phyloP scores from a whole-genome alignment of 1,140 invertebrate species.

The Pachyrhynchus sulphureomaculatus region DNA sequence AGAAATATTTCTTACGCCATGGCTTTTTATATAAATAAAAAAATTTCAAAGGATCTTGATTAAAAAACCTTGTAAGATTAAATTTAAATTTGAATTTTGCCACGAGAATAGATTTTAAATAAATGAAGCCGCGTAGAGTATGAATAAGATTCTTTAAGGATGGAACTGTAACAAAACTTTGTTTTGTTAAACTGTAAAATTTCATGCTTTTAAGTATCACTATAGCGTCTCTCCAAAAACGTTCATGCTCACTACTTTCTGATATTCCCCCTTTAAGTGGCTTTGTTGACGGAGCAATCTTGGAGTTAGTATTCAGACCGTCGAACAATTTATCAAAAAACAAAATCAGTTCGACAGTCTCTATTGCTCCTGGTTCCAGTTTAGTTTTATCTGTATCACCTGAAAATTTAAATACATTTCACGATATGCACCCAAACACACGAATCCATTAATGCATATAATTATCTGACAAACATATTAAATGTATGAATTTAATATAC shows the following conservation, averaged over 20 bases:
- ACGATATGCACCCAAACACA: constrained; percentile 1
- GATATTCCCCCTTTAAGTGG: constrained; percentile 39
- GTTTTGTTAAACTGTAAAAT: constrained; percentile 30
- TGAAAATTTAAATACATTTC: too few species aligned
- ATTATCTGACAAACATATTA: neutral
- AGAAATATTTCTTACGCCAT: constrained; percentile 11
- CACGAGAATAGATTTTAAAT: constrained; percentile 14
- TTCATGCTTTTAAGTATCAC: constrained; percentile 34
- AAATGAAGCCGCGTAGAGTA: constrained; percentile 34
- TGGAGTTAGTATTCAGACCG: constrained; percentile 29
- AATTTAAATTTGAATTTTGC: constrained; percentile 11
- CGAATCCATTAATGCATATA: constrained; percentile 12
- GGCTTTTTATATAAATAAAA: constrained; percentile 31
- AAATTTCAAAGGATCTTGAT: constrained; percentile 37
- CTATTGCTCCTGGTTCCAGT: constrained; percentile 31
- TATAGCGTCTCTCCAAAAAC: constrained; percentile 36
- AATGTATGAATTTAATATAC: too few species aligned
- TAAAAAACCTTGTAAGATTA: constrained; percentile 20
- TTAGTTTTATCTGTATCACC: too few species aligned
- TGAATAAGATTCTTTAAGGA: constrained; percentile 42
- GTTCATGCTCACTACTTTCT: constrained; percentile 33
- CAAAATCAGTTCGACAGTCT: constrained; percentile 40
- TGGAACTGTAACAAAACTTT: constrained; percentile 30
- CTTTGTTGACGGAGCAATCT: constrained; percentile 26
- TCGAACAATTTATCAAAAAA: constrained; percentile 45